phyloP scores from a whole-genome alignment of 35 echinoderm and acorn worm genomes.

The Chiridota heheva region DNA sequence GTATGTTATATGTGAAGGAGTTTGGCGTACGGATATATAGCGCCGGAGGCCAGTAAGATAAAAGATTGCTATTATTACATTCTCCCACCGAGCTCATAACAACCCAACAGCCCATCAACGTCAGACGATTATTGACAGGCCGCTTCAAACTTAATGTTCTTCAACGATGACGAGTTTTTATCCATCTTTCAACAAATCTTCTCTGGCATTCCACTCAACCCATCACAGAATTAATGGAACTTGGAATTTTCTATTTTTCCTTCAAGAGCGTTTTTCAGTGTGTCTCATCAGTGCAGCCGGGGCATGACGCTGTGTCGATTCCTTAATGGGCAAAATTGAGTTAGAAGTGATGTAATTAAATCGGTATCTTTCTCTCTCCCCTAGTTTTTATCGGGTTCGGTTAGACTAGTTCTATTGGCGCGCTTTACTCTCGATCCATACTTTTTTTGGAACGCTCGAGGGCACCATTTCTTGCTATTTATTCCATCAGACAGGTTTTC shows the following conservation, averaged over 20 bases:
- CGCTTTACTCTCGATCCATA: neutral
- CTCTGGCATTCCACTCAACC: slow-evolving; percentile 34
- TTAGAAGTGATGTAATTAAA: slow-evolving; percentile 57
- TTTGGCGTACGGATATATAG: neutral
- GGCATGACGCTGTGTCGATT: slow-evolving; percentile 44
- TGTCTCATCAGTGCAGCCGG: slow-evolving; percentile 25
- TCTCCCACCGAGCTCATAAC: slow-evolving; percentile 24
- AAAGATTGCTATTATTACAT: slow-evolving; percentile 32
- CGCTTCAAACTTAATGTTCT: slow-evolving; percentile 2
- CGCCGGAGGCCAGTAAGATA: slow-evolving; percentile 30
- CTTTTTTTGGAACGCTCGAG: slow-evolving; percentile 32
- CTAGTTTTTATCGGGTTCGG: too few species aligned
- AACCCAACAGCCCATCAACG: slow-evolving; percentile 36
- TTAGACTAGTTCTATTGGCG: too few species aligned
- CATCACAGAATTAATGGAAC: slow-evolving; percentile 31
- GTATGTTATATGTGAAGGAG: too few species aligned
- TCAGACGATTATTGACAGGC: slow-evolving; percentile 11
- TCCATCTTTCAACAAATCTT: slow-evolving; percentile 27
- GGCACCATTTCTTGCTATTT: slow-evolving; percentile 38
- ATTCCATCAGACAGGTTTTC: slow-evolving; percentile 22
- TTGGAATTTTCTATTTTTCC: too few species aligned
- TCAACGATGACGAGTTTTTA: slow-evolving; percentile 5
- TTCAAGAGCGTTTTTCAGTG: too few species aligned
- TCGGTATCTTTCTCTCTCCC: too few species aligned
- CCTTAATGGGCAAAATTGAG: slow-evolving; percentile 45